Percentiles rank a stretch among this genome's conserved stretches.
These are phyloP conservation scores for Nebria brevicollis DNA, from an alignment of 2,888 invertebrate species.

Conservation along the genomic window DNA sequence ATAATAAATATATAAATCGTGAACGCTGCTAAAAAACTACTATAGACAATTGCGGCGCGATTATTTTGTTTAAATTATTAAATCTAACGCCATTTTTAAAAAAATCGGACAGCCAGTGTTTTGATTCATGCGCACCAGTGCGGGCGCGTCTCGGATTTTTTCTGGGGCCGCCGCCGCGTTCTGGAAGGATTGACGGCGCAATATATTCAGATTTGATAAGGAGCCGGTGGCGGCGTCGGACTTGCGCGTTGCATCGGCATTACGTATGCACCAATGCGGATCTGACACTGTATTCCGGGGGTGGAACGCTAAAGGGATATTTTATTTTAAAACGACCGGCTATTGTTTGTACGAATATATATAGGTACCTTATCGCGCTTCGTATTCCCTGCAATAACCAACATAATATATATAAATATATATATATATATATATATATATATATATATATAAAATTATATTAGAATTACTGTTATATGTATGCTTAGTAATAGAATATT, in stretches of 20 bases:
- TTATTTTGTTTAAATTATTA: not conserved
- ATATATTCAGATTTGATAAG: conserved; percentile 47
- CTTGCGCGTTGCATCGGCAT: conserved; percentile 57
- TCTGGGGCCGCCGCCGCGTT: conserved; percentile 43
- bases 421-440: conserved; percentile 18
- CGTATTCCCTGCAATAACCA: too few species aligned
- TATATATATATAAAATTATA: conserved; percentile 3
- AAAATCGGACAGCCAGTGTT: not conserved
- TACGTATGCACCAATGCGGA: conserved; percentile 65
- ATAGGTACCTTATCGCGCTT: conserved; percentile 21
- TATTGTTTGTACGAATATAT: conserved; percentile 55
- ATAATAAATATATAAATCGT: too few species aligned
- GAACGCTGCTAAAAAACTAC: too few species aligned
- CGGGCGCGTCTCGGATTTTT: conserved; percentile 51
- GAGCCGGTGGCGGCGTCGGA: conserved; percentile 55
- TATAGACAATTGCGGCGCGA: not conserved
- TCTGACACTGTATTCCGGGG: conserved; percentile 56
- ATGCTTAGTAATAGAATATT: conserved; percentile 1
- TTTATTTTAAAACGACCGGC: conserved; percentile 62
- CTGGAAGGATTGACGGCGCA: conserved; percentile 21
- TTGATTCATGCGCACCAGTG: conserved; percentile 42
- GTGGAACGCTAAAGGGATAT: conserved; percentile 54
- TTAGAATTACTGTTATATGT: not conserved
- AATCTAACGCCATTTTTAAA: conserved; percentile 38
- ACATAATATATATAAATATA: conserved; percentile 13